These are phyloP conservation scores for Carcharodon carcharias DNA, from an alignment of 2,797 vertebrate species.

Conservation along the genomic window DNA sequence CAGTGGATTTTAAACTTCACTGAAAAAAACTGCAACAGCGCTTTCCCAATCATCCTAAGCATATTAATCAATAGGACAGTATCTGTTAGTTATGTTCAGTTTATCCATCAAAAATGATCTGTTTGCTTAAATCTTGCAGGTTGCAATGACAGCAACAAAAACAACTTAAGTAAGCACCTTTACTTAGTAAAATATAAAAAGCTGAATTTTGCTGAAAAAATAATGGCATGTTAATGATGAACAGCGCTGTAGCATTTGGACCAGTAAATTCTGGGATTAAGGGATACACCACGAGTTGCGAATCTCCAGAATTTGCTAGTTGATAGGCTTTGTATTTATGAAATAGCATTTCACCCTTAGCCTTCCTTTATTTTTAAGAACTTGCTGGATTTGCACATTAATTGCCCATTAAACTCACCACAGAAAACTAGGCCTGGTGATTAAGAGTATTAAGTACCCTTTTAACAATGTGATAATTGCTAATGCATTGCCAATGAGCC, in stretches of 20 bases:
- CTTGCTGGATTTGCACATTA: background rate
- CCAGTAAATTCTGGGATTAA: background rate
- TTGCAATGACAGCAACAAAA: background rate
- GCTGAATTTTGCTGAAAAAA: background rate
- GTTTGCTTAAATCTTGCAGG: background rate
- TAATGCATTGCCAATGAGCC: background rate
- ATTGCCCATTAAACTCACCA: background rate
- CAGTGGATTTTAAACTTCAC: background rate
- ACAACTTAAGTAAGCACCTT: background rate
- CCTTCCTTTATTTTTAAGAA: background rate
- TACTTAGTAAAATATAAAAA: background rate
- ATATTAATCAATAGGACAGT: background rate
- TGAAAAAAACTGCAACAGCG: background rate
- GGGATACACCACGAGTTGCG: background rate
- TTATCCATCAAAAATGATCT: background rate
- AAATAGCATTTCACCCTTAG: background rate
- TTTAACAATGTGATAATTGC: background rate
- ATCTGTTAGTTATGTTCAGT: background rate
- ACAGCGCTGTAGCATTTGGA: background rate
- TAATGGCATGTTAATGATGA: background rate
- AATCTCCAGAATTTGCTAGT: background rate
- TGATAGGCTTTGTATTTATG: background rate
- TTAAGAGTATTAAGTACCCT: background rate
- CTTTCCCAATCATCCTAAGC: background rate
- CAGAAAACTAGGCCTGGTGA: background rate